Percentiles rank a stretch among this genome's conserved stretches.
phyloP scores from a whole-genome alignment of 2,797 vertebrate species.

The Octomys mimax region DNA sequence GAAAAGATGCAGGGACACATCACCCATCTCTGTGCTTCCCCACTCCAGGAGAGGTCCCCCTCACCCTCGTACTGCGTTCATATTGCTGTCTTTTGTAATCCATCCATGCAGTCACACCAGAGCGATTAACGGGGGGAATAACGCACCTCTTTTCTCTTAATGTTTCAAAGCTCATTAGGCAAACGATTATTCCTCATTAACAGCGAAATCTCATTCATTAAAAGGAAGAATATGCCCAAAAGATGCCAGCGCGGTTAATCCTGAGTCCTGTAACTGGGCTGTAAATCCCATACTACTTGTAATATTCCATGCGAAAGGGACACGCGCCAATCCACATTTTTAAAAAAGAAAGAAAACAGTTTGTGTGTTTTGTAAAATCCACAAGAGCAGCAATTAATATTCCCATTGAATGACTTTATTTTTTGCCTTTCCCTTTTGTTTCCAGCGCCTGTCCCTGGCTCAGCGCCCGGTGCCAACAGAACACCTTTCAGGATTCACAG shows the following conservation, averaged over 20 bases:
- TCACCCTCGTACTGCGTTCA: slow-evolving; percentile 87
- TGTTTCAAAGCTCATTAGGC: slow-evolving; percentile 99
- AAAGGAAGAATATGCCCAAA: slow-evolving; percentile 93
- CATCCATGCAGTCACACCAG: slow-evolving; percentile 97
- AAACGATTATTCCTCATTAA: slow-evolving; percentile 95
- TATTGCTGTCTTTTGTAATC: slow-evolving; percentile 96
- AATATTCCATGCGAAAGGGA: slow-evolving; percentile 89
- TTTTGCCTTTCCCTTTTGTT: slow-evolving; percentile 92
- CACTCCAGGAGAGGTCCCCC: slow-evolving; percentile 87
- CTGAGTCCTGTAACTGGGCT: slow-evolving; percentile 88
- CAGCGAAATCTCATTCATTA: slow-evolving; percentile 91
- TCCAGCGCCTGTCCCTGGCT: slow-evolving; percentile 94
- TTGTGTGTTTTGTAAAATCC: slow-evolving; percentile 92
- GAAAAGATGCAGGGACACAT: slow-evolving; percentile 86
- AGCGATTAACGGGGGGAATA: slow-evolving; percentile 92
- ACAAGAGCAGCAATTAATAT: slow-evolving; percentile 90
- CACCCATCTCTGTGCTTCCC: slow-evolving; percentile 90
- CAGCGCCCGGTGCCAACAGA: slow-evolving; percentile 94
- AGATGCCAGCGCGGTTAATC: slow-evolving; percentile 94
- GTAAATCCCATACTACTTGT: slow-evolving; percentile 91
- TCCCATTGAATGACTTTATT: slow-evolving; percentile 95
- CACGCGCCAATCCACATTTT: slow-evolving; percentile 85
- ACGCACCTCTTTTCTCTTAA: slow-evolving; percentile 93
- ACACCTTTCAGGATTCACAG: slow-evolving; percentile 92
- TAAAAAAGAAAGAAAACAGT: slow-evolving; percentile 83